phyloP scores from a whole-genome alignment of 2,113 vertebrate genomes.

The Anoplopoma fimbria region DNA sequence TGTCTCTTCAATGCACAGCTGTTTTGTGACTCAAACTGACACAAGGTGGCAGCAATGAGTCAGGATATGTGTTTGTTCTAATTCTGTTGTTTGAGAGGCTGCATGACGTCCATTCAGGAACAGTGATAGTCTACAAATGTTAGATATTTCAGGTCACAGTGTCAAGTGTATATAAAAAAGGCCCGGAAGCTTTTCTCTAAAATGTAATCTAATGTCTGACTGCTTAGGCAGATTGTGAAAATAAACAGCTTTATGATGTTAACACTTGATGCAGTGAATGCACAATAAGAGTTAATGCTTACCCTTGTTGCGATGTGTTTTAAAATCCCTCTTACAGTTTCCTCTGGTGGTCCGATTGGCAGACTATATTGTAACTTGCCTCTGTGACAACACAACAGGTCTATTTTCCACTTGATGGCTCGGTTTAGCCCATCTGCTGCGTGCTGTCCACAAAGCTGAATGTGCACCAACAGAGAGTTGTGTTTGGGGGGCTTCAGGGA shows the following conservation, averaged over 20 bases:
- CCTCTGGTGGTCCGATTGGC: conserved; percentile 64
- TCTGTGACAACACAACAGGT: conserved; percentile 81
- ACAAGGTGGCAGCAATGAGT: conserved; percentile 79
- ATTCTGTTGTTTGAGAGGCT: conserved; percentile 3
- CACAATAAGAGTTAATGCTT: conserved; percentile 35
- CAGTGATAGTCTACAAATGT: neutral
- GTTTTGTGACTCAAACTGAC: conserved; percentile 9
- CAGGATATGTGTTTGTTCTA: conserved; percentile 3
- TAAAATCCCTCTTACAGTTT: conserved; percentile 44
- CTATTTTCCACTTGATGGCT: conserved; percentile 85
- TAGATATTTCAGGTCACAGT: neutral
- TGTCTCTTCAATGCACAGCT: neutral
- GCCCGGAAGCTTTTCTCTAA: neutral
- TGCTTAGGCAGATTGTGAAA: neutral
- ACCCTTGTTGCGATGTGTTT: conserved; percentile 31
- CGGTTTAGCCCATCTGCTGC: conserved; percentile 81
- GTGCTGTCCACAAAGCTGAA: conserved; percentile 73
- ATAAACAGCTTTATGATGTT: conserved; percentile 22
- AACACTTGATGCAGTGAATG: conserved; percentile 32
- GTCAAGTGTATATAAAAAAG: neutral
- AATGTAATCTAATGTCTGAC: neutral
- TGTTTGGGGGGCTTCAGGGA: conserved; percentile 72
- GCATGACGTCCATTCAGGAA: neutral
- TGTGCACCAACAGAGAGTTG: conserved; percentile 74
- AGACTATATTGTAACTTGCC: conserved; percentile 69